A percentile compares a stretch with the other conserved stretches of the same genome.
Evolutionary conservation across 2,888 invertebrate genomes (phyloP).

Genomic region (Metacarcinus magister): DNA sequence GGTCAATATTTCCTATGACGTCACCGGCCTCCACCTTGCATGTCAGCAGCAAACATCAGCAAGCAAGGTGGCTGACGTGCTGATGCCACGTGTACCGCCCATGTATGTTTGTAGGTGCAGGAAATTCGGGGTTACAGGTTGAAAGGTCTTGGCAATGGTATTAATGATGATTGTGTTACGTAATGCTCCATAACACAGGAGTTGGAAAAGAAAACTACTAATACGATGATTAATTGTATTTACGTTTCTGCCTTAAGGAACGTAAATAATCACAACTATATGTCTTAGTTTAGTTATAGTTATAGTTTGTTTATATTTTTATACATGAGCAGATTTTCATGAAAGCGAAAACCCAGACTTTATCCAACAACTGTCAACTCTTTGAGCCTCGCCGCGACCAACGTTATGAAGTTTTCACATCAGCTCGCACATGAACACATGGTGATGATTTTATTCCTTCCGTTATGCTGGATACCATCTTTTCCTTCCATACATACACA

Average conservation of each 20-base stretch:
- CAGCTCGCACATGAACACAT: background rate
- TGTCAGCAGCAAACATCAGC: background rate
- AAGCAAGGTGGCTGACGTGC: background rate
- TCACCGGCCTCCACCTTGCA: background rate
- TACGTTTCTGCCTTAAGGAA: background rate
- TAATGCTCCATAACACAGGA: background rate
- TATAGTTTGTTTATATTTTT: background rate
- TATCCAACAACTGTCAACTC: slow-evolving; percentile 50
- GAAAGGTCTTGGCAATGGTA: background rate
- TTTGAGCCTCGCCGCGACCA: background rate
- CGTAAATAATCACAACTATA: background rate
- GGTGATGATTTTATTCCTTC: slow-evolving; percentile 5
- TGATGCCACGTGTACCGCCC: background rate
- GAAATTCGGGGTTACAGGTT: background rate
- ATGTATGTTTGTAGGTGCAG: background rate
- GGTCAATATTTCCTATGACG: background rate
- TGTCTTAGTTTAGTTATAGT: background rate
- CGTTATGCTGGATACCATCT: background rate
- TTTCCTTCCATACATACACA: background rate
- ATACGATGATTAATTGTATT: background rate
- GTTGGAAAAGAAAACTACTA: background rate
- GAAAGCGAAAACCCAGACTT: slow-evolving; percentile 66
- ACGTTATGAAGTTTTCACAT: background rate
- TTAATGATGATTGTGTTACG: background rate
- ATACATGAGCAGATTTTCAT: background rate